Evolutionary conservation across 2,797 vertebrate genomes (phyloP), one percentile per base, ranked within the genome.

Genomic region (Sebastes flavidus): DNA sequence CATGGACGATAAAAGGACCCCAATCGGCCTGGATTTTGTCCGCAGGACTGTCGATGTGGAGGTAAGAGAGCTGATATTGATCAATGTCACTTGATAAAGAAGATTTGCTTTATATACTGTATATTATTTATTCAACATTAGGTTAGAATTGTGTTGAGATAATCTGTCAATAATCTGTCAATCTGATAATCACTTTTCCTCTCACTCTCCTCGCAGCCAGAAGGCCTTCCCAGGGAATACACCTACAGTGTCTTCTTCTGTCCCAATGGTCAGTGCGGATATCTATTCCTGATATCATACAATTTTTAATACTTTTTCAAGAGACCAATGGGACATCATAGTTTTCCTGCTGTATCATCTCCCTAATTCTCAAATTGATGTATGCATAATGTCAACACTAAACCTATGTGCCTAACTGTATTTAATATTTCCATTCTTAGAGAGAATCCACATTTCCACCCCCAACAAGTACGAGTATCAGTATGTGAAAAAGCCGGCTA

Each of bases 211-310:
- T 87, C 82, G 6, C 81, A 99, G 98, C 96, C 98, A 82, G 97
- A 98, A 87, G 98, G 98, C 83, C 94, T 98, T 46, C 92, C 96
- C 71, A 94, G 97, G 86, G 96, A 97, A 69, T 98, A 98, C 72
- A 98, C 97, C 14, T 99, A 98, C 92, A 98, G 97, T 1, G 97
- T 98, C 54, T 98, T 99, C 94, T 98, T 99, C 94, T 98, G 98
- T 81, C 98, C 98, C 22, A 98, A 97, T 70, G 97, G 97, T 98
- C 91, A 96, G 96, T 95, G 69, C 3, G 27, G 38, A 68, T 20
- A 42, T 30, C 32, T 49, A 29, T 71, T 38, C 24, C 13, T 46
- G 7, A 42, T 25, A 27, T 59, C 14, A 24, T 60, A 16, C 12
- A 2, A 27, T 38, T 69, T 32, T 38, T 38, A 4, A 22, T 1